Evolutionary conservation across 2,888 invertebrate genomes (phyloP).

Genomic region (Cephus runcator): DNA sequence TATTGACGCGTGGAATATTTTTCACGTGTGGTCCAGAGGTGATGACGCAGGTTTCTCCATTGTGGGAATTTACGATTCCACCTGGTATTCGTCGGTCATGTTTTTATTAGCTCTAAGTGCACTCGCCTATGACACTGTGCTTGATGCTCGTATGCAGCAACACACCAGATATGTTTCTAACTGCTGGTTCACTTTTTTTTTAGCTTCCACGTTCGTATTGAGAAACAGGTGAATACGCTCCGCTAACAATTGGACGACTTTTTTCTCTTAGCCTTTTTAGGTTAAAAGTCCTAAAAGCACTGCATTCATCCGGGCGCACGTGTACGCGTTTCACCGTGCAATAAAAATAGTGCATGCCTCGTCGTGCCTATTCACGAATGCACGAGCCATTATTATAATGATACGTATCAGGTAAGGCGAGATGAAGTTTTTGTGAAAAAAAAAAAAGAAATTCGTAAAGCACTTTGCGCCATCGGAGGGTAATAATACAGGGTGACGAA

Average conservation of each 20-base stretch:
- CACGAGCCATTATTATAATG: neutral
- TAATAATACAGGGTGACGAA: neutral
- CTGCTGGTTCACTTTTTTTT: neutral
- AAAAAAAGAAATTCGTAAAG: no score
- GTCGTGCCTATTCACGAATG: neutral
- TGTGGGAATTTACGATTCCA: neutral
- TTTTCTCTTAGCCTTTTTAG: neutral
- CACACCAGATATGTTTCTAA: neutral
- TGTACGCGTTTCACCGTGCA: neutral
- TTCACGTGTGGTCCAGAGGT: no score
- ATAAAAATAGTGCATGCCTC: neutral
- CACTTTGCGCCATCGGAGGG: neutral
- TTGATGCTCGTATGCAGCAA: neutral
- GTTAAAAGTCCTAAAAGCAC: neutral
- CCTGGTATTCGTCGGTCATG: neutral
- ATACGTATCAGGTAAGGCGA: neutral
- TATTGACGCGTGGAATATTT: no score
- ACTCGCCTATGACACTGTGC: neutral
- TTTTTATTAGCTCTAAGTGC: neutral
- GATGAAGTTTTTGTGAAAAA: neutral
- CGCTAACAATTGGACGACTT: neutral
- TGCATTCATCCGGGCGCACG: neutral
- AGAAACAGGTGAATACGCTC: neutral
- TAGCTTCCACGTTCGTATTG: neutral
- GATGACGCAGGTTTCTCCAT: no score